These are phyloP conservation scores for Caenorhabditis zanzibari DNA, from an alignment of 2,888 invertebrate species.

Conservation along the genomic window DNA sequence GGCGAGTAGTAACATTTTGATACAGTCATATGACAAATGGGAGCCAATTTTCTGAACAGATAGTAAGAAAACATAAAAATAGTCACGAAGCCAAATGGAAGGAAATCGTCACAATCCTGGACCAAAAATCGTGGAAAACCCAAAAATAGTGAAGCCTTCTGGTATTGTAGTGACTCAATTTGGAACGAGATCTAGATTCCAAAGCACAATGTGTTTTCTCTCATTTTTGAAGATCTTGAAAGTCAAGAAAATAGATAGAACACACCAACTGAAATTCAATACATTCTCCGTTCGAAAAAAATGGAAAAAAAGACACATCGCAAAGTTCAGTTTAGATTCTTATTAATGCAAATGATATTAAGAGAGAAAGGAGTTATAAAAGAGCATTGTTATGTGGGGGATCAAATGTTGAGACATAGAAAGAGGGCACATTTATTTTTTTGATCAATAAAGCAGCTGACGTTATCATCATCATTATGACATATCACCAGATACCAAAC, in stretches of 20 bases:
- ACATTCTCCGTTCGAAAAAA: slow-evolving; percentile 7
- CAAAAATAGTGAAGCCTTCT: slow-evolving; percentile 27
- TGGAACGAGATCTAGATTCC: neutral
- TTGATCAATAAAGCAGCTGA: slow-evolving; percentile 5
- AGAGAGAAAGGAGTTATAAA: neutral
- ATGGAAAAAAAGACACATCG: neutral
- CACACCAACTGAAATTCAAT: slow-evolving; percentile 15
- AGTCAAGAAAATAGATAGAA: neutral
- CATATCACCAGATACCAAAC: slow-evolving; percentile 59
- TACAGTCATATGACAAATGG: slow-evolving; percentile 5
- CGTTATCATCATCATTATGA: slow-evolving; percentile 5
- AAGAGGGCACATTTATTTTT: neutral
- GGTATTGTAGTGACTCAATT: slow-evolving; percentile 11
- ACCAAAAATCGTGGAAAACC: slow-evolving; percentile 36
- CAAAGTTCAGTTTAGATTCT: slow-evolving; percentile 8
- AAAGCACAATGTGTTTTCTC: neutral
- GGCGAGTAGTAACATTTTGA: neutral
- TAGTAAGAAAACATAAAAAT: slow-evolving; percentile 7
- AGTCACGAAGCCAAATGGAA: slow-evolving; percentile 17
- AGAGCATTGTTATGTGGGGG: neutral
- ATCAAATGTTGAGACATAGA: neutral
- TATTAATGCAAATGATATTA: neutral
- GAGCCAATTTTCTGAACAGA: slow-evolving; percentile 15
- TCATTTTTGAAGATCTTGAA: neutral
- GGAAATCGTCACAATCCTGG: slow-evolving; percentile 10